These are phyloP conservation scores for Druceiella hillmani DNA, from an alignment of 2,888 invertebrate genomes.

Conservation along the genomic window DNA sequence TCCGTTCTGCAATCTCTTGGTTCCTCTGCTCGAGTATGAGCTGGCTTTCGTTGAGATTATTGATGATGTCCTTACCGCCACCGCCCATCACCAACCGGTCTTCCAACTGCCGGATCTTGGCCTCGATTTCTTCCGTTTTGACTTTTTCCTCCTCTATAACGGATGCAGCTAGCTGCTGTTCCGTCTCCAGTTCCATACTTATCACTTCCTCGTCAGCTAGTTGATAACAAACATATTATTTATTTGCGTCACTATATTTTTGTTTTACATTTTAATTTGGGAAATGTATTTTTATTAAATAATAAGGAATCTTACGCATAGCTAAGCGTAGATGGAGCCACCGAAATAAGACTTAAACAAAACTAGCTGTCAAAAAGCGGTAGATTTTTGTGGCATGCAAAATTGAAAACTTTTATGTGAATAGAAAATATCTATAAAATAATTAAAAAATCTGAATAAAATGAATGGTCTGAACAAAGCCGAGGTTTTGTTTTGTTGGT, in stretches of 20 bases:
- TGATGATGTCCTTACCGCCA: constrained; percentile 75
- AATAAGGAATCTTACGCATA: background rate
- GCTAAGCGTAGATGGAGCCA: background rate
- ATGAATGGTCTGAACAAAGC: too few relatives aligned
- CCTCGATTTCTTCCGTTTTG: constrained; percentile 69
- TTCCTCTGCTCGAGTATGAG: constrained; percentile 79
- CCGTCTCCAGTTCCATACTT: constrained; percentile 44
- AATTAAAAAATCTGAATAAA: too few relatives aligned
- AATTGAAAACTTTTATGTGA: too few relatives aligned
- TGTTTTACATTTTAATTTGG: background rate
- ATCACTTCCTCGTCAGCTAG: constrained; percentile 39
- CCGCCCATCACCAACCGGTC: constrained; percentile 92
- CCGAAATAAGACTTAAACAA: constrained; percentile 1
- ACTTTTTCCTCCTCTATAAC: constrained; percentile 64
- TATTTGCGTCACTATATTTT: too few relatives aligned
- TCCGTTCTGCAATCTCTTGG: constrained; percentile 85
- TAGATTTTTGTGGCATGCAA: too few relatives aligned
- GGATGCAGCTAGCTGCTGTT: constrained; percentile 40
- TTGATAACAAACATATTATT: constrained; percentile 7
- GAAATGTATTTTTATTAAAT: background rate
- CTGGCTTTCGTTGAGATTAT: constrained; percentile 93
- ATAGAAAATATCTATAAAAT: too few relatives aligned
- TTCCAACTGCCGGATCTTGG: constrained; percentile 80
- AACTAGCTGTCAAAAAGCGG: too few relatives aligned
- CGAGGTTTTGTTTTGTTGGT: too few relatives aligned